Percentiles rank a stretch among this genome's conserved stretches.
These are phyloP conservation scores for Nephrotoma guestfalica DNA, from an alignment of 2,888 invertebrate species.

Conservation along the genomic window DNA sequence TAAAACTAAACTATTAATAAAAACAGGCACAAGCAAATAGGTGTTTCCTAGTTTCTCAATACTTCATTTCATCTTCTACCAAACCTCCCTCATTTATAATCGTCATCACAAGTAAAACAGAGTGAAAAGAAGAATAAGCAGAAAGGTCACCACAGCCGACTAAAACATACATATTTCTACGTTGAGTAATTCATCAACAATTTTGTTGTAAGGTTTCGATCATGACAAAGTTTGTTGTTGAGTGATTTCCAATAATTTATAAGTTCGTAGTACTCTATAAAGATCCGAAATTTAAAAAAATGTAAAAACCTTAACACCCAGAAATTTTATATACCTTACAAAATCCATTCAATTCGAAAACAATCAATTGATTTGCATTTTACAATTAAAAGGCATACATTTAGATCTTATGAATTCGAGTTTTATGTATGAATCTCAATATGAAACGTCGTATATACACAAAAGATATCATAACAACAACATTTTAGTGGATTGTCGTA, in stretches of 20 bases:
- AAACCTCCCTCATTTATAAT: neutral
- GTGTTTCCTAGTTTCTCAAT: neutral
- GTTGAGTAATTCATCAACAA: neutral
- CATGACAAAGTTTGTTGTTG: neutral
- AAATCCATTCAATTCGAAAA: neutral
- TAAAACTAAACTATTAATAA: no score
- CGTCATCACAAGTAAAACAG: neutral
- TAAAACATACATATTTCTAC: neutral
- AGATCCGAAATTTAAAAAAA: neutral
- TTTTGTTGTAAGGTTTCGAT: neutral
- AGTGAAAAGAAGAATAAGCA: neutral
- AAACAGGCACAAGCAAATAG: neutral
- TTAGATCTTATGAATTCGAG: neutral
- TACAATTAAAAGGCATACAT: neutral
- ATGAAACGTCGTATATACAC: neutral
- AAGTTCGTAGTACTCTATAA: neutral
- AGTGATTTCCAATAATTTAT: neutral
- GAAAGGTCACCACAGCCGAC: neutral
- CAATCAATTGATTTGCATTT: neutral
- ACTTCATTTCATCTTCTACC: neutral
- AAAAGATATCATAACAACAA: neutral
- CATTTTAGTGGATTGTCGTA: neutral
- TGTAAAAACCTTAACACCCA: neutral
- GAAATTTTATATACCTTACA: neutral
- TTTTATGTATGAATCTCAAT: neutral